phyloP scores from a whole-genome alignment of 2,888 invertebrate genomes.

The Julus scanicus region DNA sequence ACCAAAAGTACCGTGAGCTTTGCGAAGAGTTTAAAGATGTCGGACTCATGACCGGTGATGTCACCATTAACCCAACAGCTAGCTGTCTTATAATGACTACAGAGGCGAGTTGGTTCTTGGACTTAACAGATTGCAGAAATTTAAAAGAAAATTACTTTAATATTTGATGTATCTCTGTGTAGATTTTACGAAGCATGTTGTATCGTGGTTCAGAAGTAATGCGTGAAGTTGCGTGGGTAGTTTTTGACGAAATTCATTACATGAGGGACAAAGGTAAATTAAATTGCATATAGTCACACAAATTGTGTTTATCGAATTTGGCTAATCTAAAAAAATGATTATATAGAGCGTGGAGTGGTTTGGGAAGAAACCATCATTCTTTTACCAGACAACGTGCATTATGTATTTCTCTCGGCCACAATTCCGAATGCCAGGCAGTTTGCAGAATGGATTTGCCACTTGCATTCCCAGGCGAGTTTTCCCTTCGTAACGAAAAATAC shows the following conservation, averaged over 20 bases:
- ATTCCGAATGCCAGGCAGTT: constrained; percentile 97
- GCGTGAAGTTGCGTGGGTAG: constrained; percentile 99
- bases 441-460: constrained; percentile 74
- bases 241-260: constrained; percentile 99
- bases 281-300: neutral
- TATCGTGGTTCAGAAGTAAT: constrained; percentile 98
- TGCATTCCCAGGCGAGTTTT: constrained; percentile 76
- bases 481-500: neutral
- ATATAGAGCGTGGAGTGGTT: constrained; percentile 91
- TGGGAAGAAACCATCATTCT: constrained; percentile 99
- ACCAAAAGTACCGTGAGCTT: constrained; percentile 99
- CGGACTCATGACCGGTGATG: constrained; percentile 98
- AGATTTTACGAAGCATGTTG: constrained; percentile 97
- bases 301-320: neutral
- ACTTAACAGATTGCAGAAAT: constrained; percentile 45
- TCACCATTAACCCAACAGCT: constrained; percentile 98
- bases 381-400: constrained; percentile 96
- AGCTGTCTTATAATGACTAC: constrained; percentile 99
- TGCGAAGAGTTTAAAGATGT: constrained; percentile 98
- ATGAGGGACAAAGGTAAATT: constrained; percentile 89
- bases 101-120: constrained; percentile 74
- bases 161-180: constrained; percentile 61
- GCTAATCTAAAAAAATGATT: neutral
- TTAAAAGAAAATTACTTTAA: neutral
- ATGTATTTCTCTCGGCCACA: constrained; percentile 98